These are phyloP conservation scores for Pogonomyrmex californicus DNA, from an alignment of 1,140 invertebrate genomes.

Conservation along the genomic window DNA sequence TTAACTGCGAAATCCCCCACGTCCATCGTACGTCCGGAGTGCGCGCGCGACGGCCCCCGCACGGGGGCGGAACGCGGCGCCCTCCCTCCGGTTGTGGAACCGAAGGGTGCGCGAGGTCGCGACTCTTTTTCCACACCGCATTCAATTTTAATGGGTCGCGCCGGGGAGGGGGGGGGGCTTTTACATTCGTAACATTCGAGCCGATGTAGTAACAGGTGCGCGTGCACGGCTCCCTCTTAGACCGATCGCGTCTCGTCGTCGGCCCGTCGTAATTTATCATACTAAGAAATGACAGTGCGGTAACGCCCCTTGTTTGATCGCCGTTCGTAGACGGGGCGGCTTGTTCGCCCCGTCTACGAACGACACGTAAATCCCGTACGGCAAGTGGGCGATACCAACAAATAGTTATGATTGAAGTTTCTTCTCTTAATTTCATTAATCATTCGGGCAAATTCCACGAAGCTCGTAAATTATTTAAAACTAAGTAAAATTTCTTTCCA, in stretches of 20 bases:
- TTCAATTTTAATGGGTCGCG: constrained; percentile 48
- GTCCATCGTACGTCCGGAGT: background rate
- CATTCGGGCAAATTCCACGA: background rate
- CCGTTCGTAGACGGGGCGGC: no score
- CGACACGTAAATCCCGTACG: constrained; percentile 11
- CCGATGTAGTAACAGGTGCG: constrained; percentile 62
- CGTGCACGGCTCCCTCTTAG: constrained; percentile 48
- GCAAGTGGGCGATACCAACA: background rate
- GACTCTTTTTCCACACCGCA: constrained; percentile 38
- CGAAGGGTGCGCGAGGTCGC: background rate
- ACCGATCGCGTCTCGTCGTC: constrained; percentile 15
- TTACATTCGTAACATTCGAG: constrained; percentile 41
- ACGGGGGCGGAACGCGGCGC: constrained; percentile 1
- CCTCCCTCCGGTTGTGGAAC: constrained; percentile 7
- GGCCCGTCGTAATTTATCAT: constrained; percentile 56
- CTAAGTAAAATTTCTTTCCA: background rate
- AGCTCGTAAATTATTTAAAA: constrained; percentile 23
- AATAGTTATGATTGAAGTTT: background rate
- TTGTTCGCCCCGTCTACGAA: background rate
- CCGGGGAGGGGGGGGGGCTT: background rate
- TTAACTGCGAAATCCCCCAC: constrained; percentile 61
- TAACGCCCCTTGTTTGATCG: constrained; percentile 48
- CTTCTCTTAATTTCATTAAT: constrained; percentile 26
- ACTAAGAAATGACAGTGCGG: constrained; percentile 46
- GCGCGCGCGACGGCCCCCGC: background rate